These are phyloP conservation scores for Nibea albiflora DNA, from an alignment of 2,113 vertebrate species.

Conservation along the genomic window DNA sequence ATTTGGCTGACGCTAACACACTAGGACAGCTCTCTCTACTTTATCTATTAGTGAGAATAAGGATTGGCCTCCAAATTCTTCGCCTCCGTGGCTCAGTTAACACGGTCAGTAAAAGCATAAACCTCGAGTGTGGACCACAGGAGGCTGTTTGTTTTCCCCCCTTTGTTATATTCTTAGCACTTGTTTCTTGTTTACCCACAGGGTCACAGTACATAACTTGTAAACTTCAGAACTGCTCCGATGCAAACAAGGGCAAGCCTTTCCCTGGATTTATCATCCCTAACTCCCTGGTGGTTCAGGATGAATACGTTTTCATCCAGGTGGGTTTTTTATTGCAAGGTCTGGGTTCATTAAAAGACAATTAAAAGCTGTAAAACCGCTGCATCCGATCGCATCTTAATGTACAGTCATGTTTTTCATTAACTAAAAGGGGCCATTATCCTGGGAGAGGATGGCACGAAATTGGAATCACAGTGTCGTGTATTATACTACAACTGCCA, in stretches of 20 bases:
- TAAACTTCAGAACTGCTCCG: conserved; percentile 94
- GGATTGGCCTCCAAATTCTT: conserved; percentile 52
- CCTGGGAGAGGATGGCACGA: conserved; percentile 42
- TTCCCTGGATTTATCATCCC: conserved; percentile 94
- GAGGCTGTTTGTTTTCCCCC: conserved; percentile 40
- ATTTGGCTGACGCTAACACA: conserved; percentile 76
- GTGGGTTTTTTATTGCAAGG: conserved; percentile 82
- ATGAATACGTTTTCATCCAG: conserved; percentile 97
- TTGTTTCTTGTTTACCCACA: conserved; percentile 78
- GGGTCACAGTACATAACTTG: conserved; percentile 95
- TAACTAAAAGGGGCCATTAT: conserved; percentile 75
- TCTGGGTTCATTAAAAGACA: conserved; percentile 79
- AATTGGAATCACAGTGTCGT: conserved; percentile 56
- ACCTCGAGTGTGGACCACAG: conserved; percentile 55
- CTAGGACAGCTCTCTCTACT: conserved; percentile 65
- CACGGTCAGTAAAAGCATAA: conserved; percentile 46
- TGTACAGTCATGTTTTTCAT: conserved; percentile 74
- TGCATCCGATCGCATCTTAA: conserved; percentile 66
- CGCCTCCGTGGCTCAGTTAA: conserved; percentile 48
- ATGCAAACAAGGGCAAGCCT: conserved; percentile 88
- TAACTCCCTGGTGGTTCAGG: conserved; percentile 94
- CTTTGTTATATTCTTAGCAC: conserved; percentile 55
- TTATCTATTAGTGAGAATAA: conserved; percentile 60
- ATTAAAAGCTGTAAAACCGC: conserved; percentile 76
- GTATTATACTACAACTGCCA: conserved; percentile 43